Percentiles rank a stretch among this genome's conserved stretches.
Evolutionary conservation across 2,113 vertebrate genomes (phyloP).

Genomic region (Pyxicephalus adspersus): DNA sequence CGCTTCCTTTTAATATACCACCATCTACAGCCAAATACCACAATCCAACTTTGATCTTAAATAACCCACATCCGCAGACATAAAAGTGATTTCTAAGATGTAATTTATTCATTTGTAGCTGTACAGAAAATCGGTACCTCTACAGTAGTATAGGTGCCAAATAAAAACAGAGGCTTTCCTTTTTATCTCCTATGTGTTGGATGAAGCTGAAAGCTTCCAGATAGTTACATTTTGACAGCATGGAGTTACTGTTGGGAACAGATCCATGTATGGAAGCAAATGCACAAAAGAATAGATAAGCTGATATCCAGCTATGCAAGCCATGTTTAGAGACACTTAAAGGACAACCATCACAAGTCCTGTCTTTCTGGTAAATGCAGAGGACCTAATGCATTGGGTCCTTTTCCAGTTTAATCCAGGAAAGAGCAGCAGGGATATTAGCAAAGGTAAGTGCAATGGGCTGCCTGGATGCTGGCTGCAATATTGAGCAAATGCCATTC

Average conservation of each 20-base stretch:
- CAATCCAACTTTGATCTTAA: constrained; percentile 37
- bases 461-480: constrained; percentile 14
- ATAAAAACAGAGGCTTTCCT: constrained; percentile 62
- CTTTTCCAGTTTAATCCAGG: constrained; percentile 66
- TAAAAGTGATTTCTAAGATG: constrained; percentile 51
- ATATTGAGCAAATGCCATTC: constrained; percentile 19
- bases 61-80: constrained; percentile 55
- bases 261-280: constrained; percentile 95
- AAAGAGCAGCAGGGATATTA: constrained; percentile 64
- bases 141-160: constrained; percentile 1
- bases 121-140: neutral
- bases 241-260: constrained; percentile 82
- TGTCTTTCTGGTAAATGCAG: constrained; percentile 87
- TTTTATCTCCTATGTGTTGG: constrained; percentile 78
- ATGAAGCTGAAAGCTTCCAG: constrained; percentile 81
- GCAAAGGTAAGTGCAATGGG: constrained; percentile 74
- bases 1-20: neutral
- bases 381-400: constrained; percentile 69
- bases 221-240: constrained; percentile 81
- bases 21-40: neutral
- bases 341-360: constrained; percentile 77
- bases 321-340: constrained; percentile 90
- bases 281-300: constrained; percentile 88
- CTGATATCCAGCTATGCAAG: constrained; percentile 82
- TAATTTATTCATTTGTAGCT: neutral